Percentiles rank a stretch among this genome's conserved stretches.
These are phyloP conservation scores for Lophotriccus pileatus DNA, from an alignment of 2,797 vertebrate genomes.

Conservation along the genomic window DNA sequence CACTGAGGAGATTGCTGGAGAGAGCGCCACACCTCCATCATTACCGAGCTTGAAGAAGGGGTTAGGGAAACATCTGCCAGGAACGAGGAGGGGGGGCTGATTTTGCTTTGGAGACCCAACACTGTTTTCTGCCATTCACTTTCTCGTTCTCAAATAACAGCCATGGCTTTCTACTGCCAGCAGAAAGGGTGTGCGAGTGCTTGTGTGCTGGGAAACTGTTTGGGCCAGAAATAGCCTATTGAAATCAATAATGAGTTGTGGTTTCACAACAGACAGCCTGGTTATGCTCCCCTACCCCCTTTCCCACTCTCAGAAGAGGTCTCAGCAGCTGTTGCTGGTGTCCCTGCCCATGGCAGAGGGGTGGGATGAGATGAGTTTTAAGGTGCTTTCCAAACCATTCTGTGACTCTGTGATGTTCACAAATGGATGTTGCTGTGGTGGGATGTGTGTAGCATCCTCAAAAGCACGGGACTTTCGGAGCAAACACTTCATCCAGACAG, in stretches of 20 bases:
- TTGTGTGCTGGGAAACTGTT: not conserved
- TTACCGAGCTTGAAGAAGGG: not conserved
- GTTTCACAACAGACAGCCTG: not conserved
- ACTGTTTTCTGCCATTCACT: not conserved
- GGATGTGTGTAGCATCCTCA: not conserved
- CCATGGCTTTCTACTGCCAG: not conserved
- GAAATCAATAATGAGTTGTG: not conserved
- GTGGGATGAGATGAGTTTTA: not conserved
- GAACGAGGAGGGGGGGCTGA: not conserved
- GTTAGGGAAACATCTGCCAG: slow-evolving; percentile 19
- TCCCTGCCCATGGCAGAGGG: not conserved
- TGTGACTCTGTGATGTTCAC: not conserved
- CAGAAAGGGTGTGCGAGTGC: not conserved
- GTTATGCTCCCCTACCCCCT: not conserved
- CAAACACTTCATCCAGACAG: not conserved
- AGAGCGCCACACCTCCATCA: not conserved
- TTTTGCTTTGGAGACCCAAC: not conserved
- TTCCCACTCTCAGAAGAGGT: not conserved
- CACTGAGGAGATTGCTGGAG: not conserved
- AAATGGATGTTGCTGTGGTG: not conserved
- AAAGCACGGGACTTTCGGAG: not conserved
- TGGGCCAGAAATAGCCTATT: not conserved
- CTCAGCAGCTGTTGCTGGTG: not conserved
- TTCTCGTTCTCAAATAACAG: not conserved
- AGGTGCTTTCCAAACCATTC: not conserved